phyloP scores from a whole-genome alignment of 2,113 vertebrate species.

The Rhineura floridana region DNA sequence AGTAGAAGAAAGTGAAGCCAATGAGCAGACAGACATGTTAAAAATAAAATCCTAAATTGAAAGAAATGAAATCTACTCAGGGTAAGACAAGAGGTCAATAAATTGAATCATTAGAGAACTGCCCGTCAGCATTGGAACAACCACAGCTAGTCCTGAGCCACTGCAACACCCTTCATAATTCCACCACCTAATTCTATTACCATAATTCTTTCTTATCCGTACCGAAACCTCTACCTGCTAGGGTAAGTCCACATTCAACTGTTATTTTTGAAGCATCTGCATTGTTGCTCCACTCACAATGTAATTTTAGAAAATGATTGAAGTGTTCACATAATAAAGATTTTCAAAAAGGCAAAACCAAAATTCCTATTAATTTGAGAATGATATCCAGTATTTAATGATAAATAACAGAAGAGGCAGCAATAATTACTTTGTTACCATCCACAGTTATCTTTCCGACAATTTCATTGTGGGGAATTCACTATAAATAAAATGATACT shows the following conservation, averaged over 20 bases:
- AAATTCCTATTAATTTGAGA: slow-evolving; percentile 7
- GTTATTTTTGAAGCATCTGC: neutral
- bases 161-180: neutral
- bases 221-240: neutral
- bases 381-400: neutral
- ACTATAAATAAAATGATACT: slow-evolving; percentile 21
- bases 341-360: slow-evolving; percentile 51
- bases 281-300: neutral
- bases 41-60: slow-evolving; percentile 44
- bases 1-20: slow-evolving; percentile 57
- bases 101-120: neutral
- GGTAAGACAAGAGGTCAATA: slow-evolving; percentile 1
- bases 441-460: neutral
- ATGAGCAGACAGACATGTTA: slow-evolving; percentile 38
- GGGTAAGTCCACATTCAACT: neutral
- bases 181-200: rapidly evolving
- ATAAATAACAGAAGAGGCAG: slow-evolving; percentile 39
- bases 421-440: neutral
- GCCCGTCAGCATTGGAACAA: neutral
- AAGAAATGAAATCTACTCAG: neutral
- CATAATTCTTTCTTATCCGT: neutral
- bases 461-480: neutral
- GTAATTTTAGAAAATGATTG: slow-evolving; percentile 29
- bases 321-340: neutral
- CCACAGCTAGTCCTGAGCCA: neutral